These are phyloP conservation scores for Cichlasoma orientale DNA, from an alignment of 2,797 vertebrate species.

Conservation along the genomic window DNA sequence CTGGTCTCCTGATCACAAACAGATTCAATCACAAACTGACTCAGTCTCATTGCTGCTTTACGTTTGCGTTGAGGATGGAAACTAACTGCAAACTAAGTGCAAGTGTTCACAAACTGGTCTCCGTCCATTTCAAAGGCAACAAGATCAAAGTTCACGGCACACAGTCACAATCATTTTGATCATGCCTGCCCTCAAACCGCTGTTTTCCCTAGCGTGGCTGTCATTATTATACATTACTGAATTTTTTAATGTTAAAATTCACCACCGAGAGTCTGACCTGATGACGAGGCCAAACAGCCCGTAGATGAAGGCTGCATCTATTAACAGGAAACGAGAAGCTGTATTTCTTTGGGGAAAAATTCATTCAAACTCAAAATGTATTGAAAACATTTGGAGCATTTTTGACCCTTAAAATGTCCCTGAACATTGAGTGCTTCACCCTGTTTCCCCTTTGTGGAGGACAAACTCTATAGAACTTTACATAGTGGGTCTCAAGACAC, in stretches of 20 bases:
- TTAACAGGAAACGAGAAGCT: conserved; percentile 8
- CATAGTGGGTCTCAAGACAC: background rate
- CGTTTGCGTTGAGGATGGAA: background rate
- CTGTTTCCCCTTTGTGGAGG: background rate
- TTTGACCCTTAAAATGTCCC: background rate
- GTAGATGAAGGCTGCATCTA: background rate
- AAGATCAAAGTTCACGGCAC: background rate
- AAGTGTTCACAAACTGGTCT: background rate
- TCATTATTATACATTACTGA: too few relatives aligned
- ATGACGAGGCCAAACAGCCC: background rate
- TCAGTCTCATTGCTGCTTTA: background rate
- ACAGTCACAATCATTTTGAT: background rate
- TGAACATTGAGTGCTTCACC: background rate
- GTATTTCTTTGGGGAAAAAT: conserved; percentile 21
- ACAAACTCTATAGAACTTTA: background rate
- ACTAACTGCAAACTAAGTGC: background rate
- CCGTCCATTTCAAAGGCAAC: background rate
- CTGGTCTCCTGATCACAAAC: background rate
- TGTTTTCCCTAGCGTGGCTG: background rate
- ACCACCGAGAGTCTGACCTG: background rate
- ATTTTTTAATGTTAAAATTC: background rate
- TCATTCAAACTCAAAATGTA: background rate
- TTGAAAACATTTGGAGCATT: background rate
- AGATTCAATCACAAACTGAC: background rate
- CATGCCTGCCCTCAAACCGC: fast-evolving